A percentile compares a stretch with the other conserved stretches of the same genome.
Evolutionary conservation across 2,797 vertebrate genomes (phyloP).

Genomic region (Pseudomugil tenellus): DNA sequence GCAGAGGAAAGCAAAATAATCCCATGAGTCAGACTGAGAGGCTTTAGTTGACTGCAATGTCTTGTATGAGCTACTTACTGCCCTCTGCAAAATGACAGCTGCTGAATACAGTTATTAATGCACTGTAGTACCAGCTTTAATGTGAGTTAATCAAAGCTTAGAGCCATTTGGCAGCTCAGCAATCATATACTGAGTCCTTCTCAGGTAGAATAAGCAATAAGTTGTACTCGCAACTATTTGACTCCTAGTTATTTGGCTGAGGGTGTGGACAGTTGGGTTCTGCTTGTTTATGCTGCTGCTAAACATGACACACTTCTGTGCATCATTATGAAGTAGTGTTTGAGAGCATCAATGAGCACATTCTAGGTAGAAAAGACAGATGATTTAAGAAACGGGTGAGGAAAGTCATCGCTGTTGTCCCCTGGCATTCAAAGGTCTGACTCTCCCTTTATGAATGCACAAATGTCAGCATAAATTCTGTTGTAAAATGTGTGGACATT

Average conservation of each 20-base stretch:
- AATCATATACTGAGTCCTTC: conserved; percentile 21
- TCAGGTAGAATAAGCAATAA: conserved; percentile 56
- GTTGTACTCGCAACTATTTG: conserved; percentile 10
- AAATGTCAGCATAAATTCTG: no score
- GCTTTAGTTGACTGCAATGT: conserved; percentile 44
- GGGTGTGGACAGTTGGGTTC: conserved; percentile 30
- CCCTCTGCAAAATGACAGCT: conserved; percentile 50
- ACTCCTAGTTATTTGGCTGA: conserved; percentile 32
- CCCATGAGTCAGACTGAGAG: conserved; percentile 40
- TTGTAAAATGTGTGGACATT: neutral
- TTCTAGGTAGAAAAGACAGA: neutral
- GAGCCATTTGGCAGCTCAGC: conserved; percentile 32
- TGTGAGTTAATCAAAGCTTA: conserved; percentile 50
- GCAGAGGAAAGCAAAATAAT: conserved; percentile 20
- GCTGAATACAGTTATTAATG: conserved; percentile 42
- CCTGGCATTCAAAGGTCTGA: neutral
- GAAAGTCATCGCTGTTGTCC: neutral
- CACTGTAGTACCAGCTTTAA: conserved; percentile 24
- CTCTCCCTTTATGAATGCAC: no score
- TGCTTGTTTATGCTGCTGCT: conserved; percentile 17
- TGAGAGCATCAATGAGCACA: neutral
- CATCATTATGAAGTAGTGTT: conserved; percentile 25
- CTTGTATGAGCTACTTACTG: conserved; percentile 38
- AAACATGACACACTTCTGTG: conserved; percentile 28
- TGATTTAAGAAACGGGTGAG: neutral